phyloP scores from a whole-genome alignment of 1,140 invertebrate species.

The Papilio xuthus region DNA sequence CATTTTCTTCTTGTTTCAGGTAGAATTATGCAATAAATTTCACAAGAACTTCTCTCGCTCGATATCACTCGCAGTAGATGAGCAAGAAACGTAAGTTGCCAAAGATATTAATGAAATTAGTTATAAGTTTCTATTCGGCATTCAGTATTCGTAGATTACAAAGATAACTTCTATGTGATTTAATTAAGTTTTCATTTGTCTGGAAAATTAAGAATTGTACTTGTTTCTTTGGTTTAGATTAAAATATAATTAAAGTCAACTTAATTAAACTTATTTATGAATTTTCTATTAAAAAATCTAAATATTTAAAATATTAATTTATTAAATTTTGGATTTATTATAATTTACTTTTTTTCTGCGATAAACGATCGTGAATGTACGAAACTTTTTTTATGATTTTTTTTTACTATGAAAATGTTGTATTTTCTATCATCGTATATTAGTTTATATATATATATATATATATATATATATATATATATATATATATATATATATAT shows the following conservation, averaged over 20 bases:
- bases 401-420: too few species aligned
- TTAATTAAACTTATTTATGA: too few species aligned
- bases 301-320: too few species aligned
- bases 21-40: conserved; percentile 81
- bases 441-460: too few species aligned
- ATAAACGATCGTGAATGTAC: too few species aligned
- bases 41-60: conserved; percentile 73
- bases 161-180: conserved; percentile 17
- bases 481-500: too few species aligned
- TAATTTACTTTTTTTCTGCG: too few species aligned
- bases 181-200: conserved; percentile 9
- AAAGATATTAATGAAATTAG: conserved; percentile 46
- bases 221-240: not conserved
- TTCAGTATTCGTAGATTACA: conserved; percentile 4
- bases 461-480: too few species aligned
- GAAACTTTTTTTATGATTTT: too few species aligned
- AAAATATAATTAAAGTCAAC: not conserved
- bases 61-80: conserved; percentile 55
- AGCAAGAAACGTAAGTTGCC: conserved; percentile 74
- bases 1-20: conserved; percentile 80
- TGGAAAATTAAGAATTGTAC: not conserved
- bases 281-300: too few species aligned
- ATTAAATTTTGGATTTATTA: too few species aligned
- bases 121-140: conserved; percentile 46
- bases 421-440: not conserved